Evolutionary conservation across 2,888 invertebrate genomes (phyloP).

Genomic region (Clunio marinus): DNA sequence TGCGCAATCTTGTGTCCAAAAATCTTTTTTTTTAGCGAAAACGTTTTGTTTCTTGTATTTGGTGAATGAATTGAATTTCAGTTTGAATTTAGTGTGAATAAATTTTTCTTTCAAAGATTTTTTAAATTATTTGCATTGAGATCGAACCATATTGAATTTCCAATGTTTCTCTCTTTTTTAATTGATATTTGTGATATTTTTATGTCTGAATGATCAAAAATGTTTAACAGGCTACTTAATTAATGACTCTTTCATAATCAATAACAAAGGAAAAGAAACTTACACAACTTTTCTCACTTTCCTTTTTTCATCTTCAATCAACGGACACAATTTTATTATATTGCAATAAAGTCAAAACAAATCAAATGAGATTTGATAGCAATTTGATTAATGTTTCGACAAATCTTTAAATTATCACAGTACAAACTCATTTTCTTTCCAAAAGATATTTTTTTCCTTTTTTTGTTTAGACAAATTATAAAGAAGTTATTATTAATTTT

Average conservation of each 20-base stretch:
- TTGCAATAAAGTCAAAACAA: no score
- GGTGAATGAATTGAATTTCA: constrained; percentile 15
- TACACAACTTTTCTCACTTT: not conserved
- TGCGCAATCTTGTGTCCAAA: not conserved
- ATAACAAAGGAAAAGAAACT: not conserved
- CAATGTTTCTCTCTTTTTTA: no score
- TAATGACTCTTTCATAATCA: not conserved
- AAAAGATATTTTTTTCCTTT: no score
- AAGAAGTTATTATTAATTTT: no score
- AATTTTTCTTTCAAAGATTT: not conserved
- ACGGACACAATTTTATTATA: not conserved
- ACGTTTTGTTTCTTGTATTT: not conserved
- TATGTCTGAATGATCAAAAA: not conserved
- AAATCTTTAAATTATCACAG: no score
- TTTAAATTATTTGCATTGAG: constrained; percentile 1
- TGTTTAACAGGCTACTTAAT: not conserved
- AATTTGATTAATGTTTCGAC: no score
- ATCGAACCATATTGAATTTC: not conserved
- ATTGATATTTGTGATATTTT: constrained; percentile 25
- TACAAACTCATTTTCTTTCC: no score
- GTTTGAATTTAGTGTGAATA: no score
- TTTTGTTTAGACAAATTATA: no score
- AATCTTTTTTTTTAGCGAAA: not conserved
- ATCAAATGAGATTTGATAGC: no score
- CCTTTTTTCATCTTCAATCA: no score